phyloP scores from a whole-genome alignment of 2,888 invertebrate species.

The Drosophila trichaetosa region DNA sequence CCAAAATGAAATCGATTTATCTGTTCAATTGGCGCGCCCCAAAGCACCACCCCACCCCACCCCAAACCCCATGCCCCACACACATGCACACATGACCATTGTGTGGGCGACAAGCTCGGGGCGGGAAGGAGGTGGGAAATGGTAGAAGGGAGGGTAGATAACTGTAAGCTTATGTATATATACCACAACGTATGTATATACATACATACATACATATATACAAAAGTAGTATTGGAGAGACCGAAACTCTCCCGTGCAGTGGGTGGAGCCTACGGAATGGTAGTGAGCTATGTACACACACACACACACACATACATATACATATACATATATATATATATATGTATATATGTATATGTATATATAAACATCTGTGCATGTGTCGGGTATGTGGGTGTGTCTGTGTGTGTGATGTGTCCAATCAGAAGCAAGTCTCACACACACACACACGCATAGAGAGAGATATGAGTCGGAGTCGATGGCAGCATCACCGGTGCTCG shows the following conservation, averaged over 20 bases:
- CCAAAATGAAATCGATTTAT: slow-evolving; percentile 74
- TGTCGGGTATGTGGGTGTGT: slow-evolving; percentile 44
- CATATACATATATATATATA: slow-evolving; percentile 20
- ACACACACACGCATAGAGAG: slow-evolving; percentile 1
- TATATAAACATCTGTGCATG: slow-evolving; percentile 30
- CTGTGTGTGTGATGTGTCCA: slow-evolving; percentile 67
- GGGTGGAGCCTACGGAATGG: slow-evolving; percentile 73
- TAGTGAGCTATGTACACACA: slow-evolving; percentile 36
- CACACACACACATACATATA: too few relatives aligned
- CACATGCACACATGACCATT: slow-evolving; percentile 49
- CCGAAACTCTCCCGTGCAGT: slow-evolving; percentile 48
- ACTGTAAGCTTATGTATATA: slow-evolving; percentile 36
- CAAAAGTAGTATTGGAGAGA: not conserved
- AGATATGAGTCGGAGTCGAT: slow-evolving; percentile 16
- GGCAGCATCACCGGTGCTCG: slow-evolving; percentile 26
- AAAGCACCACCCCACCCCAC: slow-evolving; percentile 12
- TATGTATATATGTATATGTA: slow-evolving; percentile 1
- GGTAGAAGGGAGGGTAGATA: slow-evolving; percentile 1
- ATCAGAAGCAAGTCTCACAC: slow-evolving; percentile 69
- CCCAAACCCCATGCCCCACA: slow-evolving; percentile 25
- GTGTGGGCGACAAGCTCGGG: slow-evolving; percentile 31
- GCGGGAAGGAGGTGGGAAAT: not conserved
- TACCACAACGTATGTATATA: slow-evolving; percentile 7
- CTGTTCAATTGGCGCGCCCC: slow-evolving; percentile 68
- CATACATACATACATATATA: not conserved